These are phyloP conservation scores for Nasonia longicornis DNA, from an alignment of 1,140 invertebrate genomes.

Conservation along the genomic window DNA sequence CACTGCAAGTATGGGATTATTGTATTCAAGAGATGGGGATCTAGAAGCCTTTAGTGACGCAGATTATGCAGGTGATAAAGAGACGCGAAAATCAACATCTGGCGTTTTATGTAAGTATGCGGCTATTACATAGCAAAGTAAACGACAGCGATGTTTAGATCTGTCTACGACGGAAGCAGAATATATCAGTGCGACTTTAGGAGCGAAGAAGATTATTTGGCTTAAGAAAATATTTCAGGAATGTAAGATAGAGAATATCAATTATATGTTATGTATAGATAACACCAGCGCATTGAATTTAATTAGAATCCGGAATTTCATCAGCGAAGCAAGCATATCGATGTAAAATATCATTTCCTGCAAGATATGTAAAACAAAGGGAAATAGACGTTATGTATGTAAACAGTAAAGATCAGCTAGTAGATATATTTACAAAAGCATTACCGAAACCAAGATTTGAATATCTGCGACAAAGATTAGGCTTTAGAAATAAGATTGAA, in stretches of 20 bases:
- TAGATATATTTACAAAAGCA: conserved; percentile 47
- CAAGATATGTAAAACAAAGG: conserved; percentile 48
- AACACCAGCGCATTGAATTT: conserved; percentile 51
- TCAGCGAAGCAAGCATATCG: conserved; percentile 53
- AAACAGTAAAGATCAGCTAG: conserved; percentile 34
- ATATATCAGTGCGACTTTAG: conserved; percentile 52
- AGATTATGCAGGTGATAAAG: conserved; percentile 36
- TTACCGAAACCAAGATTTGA: conserved; percentile 38
- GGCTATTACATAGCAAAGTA: conserved; percentile 53
- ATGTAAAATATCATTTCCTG: conserved; percentile 52
- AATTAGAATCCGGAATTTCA: conserved; percentile 48
- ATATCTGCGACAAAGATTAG: conserved; percentile 20
- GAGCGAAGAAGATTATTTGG: conserved; percentile 48
- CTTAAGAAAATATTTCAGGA: conserved; percentile 27
- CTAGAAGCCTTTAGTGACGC: conserved; percentile 32
- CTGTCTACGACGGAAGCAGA: conserved; percentile 59
- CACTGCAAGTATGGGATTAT: conserved; percentile 44
- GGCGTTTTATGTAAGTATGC: conserved; percentile 40
- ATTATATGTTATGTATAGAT: conserved; percentile 27
- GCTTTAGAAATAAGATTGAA: neutral
- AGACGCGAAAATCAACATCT: conserved; percentile 34
- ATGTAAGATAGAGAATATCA: neutral
- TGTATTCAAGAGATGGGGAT: conserved; percentile 15
- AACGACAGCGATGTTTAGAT: conserved; percentile 52
- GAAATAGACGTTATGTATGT: conserved; percentile 39